These are phyloP conservation scores for Fregata magnificens DNA, from an alignment of 2,113 vertebrate genomes.

Conservation along the genomic window DNA sequence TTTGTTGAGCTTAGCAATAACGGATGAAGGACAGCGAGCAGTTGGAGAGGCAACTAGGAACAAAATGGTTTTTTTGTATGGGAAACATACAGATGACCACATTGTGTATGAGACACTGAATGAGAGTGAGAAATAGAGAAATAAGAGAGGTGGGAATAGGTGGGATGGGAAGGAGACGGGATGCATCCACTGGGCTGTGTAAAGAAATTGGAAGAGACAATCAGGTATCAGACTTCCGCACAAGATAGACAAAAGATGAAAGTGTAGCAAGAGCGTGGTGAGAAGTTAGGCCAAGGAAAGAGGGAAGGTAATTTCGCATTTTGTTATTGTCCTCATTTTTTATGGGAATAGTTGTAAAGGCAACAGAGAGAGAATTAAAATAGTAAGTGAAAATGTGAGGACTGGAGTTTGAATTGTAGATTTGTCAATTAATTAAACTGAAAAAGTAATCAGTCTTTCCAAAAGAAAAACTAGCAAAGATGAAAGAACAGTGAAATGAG, in stretches of 20 bases:
- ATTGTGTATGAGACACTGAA: background rate
- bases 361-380: background rate
- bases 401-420: background rate
- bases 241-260: background rate
- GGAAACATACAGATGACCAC: background rate
- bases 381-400: background rate
- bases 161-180: background rate
- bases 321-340: background rate
- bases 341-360: background rate
- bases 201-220: background rate
- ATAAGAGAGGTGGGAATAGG: background rate
- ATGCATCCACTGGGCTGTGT: background rate
- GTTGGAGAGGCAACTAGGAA: background rate
- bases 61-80: background rate
- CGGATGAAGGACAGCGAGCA: background rate
- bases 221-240: background rate
- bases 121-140: background rate
- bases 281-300: background rate
- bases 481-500: background rate
- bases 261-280: background rate
- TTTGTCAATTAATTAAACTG: background rate
- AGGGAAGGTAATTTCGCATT: background rate
- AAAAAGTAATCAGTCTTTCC: background rate
- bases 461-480: background rate
- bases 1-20: background rate